These are phyloP conservation scores for Zygaena filipendulae DNA, from an alignment of 2,888 invertebrate genomes.

Conservation along the genomic window DNA sequence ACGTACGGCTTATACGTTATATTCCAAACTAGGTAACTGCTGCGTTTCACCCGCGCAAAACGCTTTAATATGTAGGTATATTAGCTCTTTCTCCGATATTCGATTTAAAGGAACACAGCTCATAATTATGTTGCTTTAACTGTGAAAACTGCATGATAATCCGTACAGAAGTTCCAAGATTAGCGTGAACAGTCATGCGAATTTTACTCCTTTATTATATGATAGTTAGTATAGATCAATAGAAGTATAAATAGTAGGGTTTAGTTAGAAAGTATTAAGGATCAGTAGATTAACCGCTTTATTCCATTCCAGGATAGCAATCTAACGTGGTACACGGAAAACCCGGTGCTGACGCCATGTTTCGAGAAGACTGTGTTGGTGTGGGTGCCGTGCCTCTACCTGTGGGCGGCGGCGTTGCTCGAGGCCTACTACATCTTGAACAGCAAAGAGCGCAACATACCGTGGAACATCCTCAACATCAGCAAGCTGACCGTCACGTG, in stretches of 20 bases:
- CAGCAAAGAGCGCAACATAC: slow-evolving; percentile 82
- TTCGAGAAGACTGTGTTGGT: slow-evolving; percentile 91
- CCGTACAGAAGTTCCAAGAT: slow-evolving; percentile 22
- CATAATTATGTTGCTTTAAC: no score
- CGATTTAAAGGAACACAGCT: no score
- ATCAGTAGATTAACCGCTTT: background rate
- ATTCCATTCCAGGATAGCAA: slow-evolving; percentile 74
- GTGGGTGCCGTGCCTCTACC: slow-evolving; percentile 88
- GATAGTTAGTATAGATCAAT: background rate
- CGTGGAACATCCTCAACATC: slow-evolving; percentile 79
- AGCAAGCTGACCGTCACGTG: slow-evolving; percentile 75
- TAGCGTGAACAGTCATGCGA: no score
- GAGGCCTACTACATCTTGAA: slow-evolving; percentile 80
- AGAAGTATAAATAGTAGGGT: background rate
- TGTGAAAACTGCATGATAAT: slow-evolving; percentile 17
- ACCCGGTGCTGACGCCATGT: slow-evolving; percentile 90
- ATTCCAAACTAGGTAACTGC: no score
- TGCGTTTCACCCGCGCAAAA: no score
- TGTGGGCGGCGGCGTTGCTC: slow-evolving; percentile 81
- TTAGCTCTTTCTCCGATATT: no score
- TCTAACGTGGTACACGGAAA: slow-evolving; percentile 81
- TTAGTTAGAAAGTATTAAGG: background rate
- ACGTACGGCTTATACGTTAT: no score
- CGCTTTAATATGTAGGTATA: no score
- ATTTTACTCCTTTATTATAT: slow-evolving; percentile 26